phyloP scores from a whole-genome alignment of 2,888 invertebrate genomes.

The Callinectes sapidus region DNA sequence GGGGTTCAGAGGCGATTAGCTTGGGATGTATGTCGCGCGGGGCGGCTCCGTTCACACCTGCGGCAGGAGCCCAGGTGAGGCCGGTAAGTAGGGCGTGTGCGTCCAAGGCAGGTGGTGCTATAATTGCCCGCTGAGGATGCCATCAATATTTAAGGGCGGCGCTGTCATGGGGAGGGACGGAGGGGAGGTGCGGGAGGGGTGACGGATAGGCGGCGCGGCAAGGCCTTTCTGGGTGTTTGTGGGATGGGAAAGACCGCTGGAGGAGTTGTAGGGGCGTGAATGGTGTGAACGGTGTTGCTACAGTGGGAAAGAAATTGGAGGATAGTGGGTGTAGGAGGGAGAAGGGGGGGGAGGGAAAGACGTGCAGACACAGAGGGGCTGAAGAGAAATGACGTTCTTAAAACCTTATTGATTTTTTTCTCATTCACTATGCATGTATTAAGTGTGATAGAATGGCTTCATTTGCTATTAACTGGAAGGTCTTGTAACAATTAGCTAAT shows the following conservation, averaged over 20 bases:
- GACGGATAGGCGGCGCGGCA: not conserved
- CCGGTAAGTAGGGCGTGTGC: constrained; percentile 34
- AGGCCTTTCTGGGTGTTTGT: not conserved
- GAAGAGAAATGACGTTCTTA: not conserved
- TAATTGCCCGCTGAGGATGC: constrained; percentile 28
- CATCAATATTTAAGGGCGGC: constrained; percentile 34
- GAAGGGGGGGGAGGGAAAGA: not conserved
- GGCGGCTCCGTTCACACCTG: constrained; percentile 36
- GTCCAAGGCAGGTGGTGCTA: constrained; percentile 33
- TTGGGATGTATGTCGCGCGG: constrained; percentile 34
- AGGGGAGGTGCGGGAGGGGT: not conserved
- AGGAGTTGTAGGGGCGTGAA: not conserved
- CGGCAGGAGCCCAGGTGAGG: constrained; percentile 32
- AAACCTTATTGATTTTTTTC: not conserved
- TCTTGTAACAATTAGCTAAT: not conserved
- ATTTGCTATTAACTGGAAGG: not conserved
- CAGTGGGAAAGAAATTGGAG: not conserved
- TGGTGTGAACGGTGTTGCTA: constrained; percentile 14
- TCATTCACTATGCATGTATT: not conserved
- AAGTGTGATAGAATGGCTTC: not conserved
- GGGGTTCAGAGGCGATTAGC: constrained; percentile 12
- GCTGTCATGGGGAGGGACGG: constrained; percentile 32
- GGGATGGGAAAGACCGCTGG: constrained; percentile 8
- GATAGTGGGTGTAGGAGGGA: not conserved
- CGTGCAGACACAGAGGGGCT: not conserved